phyloP scores from a whole-genome alignment of 2,113 vertebrate species.

The Lanius ludovicianus region DNA sequence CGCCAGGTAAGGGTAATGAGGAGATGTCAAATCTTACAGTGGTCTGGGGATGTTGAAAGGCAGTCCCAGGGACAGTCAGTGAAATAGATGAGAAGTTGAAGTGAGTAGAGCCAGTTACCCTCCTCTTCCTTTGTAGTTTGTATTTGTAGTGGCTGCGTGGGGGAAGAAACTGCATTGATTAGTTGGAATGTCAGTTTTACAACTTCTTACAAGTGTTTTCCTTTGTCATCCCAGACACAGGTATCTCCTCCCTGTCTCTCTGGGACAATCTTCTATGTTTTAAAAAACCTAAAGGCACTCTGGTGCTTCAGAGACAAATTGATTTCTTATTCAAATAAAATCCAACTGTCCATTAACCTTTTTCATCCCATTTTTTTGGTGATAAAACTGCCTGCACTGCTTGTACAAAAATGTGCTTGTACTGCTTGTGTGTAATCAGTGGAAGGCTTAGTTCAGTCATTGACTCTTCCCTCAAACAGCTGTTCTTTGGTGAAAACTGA shows the following conservation, averaged over 20 bases:
- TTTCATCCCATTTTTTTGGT: neutral
- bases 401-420: neutral
- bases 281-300: neutral
- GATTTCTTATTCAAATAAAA: neutral
- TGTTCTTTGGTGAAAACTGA: neutral
- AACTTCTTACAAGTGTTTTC: neutral
- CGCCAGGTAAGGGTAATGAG: constrained; percentile 79
- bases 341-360: neutral
- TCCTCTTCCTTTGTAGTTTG: neutral
- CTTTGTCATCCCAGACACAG: neutral
- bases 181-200: neutral
- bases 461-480: neutral
- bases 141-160: neutral
- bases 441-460: neutral
- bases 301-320: neutral
- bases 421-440: neutral
- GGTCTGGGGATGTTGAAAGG: neutral
- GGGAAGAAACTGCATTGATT: neutral
- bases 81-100: neutral
- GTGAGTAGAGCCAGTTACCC: neutral
- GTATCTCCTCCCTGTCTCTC: neutral
- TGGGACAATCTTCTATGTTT: neutral
- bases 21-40: neutral
- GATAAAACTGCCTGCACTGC: neutral
- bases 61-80: neutral